phyloP scores from a whole-genome alignment of 2,888 invertebrate species.

The Erpobdella octoculata region DNA sequence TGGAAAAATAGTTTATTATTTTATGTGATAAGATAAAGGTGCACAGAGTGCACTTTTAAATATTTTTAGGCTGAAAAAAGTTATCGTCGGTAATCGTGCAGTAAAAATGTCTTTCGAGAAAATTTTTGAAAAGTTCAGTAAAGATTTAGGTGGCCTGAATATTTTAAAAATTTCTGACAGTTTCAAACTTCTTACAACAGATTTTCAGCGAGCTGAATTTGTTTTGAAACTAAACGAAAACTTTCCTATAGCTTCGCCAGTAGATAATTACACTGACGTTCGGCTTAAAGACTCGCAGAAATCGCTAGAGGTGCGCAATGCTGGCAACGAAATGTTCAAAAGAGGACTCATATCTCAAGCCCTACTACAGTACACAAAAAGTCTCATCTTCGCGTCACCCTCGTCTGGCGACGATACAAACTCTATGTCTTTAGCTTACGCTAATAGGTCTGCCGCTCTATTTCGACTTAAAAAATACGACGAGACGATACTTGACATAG shows the following conservation, averaged over 20 bases:
- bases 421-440: slow-evolving; percentile 41
- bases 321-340: slow-evolving; percentile 8
- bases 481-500: slow-evolving; percentile 44
- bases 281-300: background rate
- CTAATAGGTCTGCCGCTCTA: slow-evolving; percentile 49
- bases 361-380: slow-evolving; percentile 4
- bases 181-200: background rate
- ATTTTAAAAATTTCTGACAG: background rate
- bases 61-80: too few relatives aligned
- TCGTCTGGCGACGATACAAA: background rate
- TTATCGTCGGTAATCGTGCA: too few relatives aligned
- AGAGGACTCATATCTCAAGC: background rate
- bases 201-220: slow-evolving; percentile 15
- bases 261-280: background rate
- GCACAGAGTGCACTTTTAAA: too few relatives aligned
- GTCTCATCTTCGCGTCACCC: slow-evolving; percentile 1
- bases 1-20: too few relatives aligned
- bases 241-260: too few relatives aligned
- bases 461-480: slow-evolving; percentile 44
- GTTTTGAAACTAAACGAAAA: slow-evolving; percentile 9
- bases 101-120: background rate
- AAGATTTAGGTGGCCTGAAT: background rate
- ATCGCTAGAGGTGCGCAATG: background rate
- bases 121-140: background rate
- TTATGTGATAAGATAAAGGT: too few relatives aligned